These are phyloP conservation scores for Elachura formosa DNA, from an alignment of 2,113 vertebrate species.

Conservation along the genomic window DNA sequence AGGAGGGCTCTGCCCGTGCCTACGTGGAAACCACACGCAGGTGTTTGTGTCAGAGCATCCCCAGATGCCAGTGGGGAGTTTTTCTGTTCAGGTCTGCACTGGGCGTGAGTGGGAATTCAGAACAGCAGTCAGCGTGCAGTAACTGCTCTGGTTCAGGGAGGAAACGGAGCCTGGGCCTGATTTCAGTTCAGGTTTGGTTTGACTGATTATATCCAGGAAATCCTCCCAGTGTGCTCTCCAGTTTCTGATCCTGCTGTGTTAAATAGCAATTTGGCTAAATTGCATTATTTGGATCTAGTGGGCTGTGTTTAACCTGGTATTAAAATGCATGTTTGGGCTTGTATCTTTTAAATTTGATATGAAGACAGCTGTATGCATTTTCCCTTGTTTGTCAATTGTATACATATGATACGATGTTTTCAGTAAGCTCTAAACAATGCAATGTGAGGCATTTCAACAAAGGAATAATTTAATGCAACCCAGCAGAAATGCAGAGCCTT, in stretches of 20 bases:
- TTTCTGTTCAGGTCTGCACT: not conserved
- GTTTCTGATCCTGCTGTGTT: constrained; percentile 3
- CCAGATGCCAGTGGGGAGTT: not conserved
- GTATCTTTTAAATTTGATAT: constrained; percentile 59
- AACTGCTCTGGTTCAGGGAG: not conserved
- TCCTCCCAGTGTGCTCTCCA: not conserved
- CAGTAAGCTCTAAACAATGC: constrained; percentile 68
- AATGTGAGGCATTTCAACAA: constrained; percentile 66
- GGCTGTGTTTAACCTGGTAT: not conserved
- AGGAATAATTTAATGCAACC: constrained; percentile 66
- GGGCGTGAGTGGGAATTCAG: not conserved
- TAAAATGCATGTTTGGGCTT: constrained; percentile 11
- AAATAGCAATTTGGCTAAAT: constrained; percentile 2
- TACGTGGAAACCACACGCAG: accelerated
- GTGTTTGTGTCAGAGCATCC: not conserved
- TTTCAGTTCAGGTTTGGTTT: constrained; percentile 5
- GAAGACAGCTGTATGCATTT: constrained; percentile 61
- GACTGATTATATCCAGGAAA: constrained; percentile 6
- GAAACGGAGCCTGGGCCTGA: not conserved
- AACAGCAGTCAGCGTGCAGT: not conserved
- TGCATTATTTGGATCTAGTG: not conserved
- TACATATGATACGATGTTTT: constrained; percentile 63
- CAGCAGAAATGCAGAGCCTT: constrained; percentile 63
- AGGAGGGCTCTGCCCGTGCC: not conserved
- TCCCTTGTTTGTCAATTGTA: constrained; percentile 56